Evolutionary conservation across 2,797 vertebrate genomes (phyloP).

Genomic region (Amniataba percoides): DNA sequence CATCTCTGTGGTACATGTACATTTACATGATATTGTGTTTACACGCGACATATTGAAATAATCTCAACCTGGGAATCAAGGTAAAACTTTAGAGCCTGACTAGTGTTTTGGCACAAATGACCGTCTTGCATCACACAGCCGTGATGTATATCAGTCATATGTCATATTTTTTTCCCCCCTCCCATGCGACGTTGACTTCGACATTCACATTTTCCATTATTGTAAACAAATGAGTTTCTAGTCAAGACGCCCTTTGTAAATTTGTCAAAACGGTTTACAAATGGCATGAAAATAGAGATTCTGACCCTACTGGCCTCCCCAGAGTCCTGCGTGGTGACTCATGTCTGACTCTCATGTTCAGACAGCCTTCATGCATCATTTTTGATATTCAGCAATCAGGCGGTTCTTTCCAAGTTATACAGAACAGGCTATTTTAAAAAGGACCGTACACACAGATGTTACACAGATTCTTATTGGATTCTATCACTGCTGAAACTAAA

Average conservation of each 20-base stretch:
- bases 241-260: slow-evolving; percentile 18
- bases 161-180: slow-evolving; percentile 28
- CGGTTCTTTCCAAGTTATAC: background rate
- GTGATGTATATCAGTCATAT: slow-evolving; percentile 49
- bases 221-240: slow-evolving; percentile 29
- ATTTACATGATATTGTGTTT: slow-evolving; percentile 18
- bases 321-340: slow-evolving; percentile 17
- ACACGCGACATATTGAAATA: slow-evolving; percentile 1
- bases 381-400: slow-evolving; percentile 3
- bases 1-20: slow-evolving; percentile 14
- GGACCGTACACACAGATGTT: slow-evolving; percentile 10
- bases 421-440: background rate
- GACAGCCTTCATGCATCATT: slow-evolving; percentile 17
- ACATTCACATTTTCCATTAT: slow-evolving; percentile 43
- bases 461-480: slow-evolving; percentile 30
- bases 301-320: background rate
- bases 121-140: slow-evolving; percentile 42
- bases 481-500: slow-evolving; percentile 29
- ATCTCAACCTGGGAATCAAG: slow-evolving; percentile 6
- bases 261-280: slow-evolving; percentile 36
- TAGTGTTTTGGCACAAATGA: slow-evolving; percentile 52
- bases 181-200: slow-evolving; percentile 43
- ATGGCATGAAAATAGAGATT: slow-evolving; percentile 40
- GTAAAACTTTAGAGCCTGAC: slow-evolving; percentile 10
- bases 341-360: background rate